Conservation (phyloP, 2,113 vertebrate genomes). For the Poeciliopsis turrubarensis region DNA sequence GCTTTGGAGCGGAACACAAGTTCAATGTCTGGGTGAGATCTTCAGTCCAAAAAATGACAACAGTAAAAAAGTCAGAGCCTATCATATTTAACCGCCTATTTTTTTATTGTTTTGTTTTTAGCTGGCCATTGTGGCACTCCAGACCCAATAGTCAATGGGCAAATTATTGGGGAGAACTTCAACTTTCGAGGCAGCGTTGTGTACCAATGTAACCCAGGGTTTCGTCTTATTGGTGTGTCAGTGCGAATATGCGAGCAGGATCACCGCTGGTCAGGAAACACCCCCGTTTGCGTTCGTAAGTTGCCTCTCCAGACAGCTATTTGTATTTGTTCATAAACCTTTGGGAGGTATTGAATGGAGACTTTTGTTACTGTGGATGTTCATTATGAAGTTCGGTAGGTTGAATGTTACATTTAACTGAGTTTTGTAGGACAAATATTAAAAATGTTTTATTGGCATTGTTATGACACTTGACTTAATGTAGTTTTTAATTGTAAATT, state of each 20-base stretch:
- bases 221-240: constrained; percentile 95
- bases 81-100: not conserved
- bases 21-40: constrained; percentile 90
- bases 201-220: constrained; percentile 95
- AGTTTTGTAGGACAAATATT: no score
- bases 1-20: constrained; percentile 94
- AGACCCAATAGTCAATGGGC: constrained; percentile 93
- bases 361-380: not conserved
- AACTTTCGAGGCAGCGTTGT: constrained; percentile 96
- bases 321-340: not conserved
- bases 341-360: not conserved
- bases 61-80: not conserved
- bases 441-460: no score
- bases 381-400: no score
- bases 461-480: no score
- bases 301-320: constrained; percentile 49
- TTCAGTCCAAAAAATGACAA: not conserved
- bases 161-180: constrained; percentile 95
- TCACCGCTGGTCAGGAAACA: constrained; percentile 94
- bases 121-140: constrained; percentile 95
- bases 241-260: constrained; percentile 98
- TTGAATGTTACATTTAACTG: no score
- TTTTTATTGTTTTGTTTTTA: constrained; percentile 31
- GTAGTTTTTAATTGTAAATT: no score
- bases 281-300: constrained; percentile 98